A percentile compares a stretch with the other conserved stretches of the same genome.
Evolutionary conservation across 1,140 invertebrate genomes (phyloP).

Genomic region (Acromyrmex echinatior): DNA sequence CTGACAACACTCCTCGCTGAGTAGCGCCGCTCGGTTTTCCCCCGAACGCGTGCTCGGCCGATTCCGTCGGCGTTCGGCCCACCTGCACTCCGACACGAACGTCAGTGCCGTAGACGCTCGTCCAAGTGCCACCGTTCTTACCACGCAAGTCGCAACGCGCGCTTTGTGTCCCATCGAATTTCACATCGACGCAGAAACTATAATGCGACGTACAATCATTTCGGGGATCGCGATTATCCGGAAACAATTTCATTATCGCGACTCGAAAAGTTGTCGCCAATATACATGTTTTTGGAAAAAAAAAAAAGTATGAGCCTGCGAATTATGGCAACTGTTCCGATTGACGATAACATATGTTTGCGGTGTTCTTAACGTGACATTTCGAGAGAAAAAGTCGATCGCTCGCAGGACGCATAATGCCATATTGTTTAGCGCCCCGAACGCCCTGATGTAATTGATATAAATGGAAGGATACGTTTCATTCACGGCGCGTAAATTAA

Average conservation of each 20-base stretch:
- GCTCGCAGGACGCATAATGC: conserved; percentile 59
- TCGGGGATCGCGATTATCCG: background rate
- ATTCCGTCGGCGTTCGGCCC: conserved; percentile 79
- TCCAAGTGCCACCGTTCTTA: background rate
- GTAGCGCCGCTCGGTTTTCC: conserved; percentile 82
- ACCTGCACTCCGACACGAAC: conserved; percentile 83
- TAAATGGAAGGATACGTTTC: conserved; percentile 66
- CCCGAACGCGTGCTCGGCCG: conserved; percentile 76
- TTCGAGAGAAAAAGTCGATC: conserved; percentile 64
- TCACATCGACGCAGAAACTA: background rate
- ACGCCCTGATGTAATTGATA: conserved; percentile 50
- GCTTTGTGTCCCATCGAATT: conserved; percentile 29
- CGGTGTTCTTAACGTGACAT: conserved; percentile 16
- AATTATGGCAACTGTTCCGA: background rate
- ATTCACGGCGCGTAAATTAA: conserved; percentile 75
- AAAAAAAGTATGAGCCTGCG: no score
- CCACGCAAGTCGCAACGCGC: background rate
- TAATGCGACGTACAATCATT: background rate
- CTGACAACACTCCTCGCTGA: conserved; percentile 83
- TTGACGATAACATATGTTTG: conserved; percentile 29
- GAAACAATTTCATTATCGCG: background rate
- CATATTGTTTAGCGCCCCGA: conserved; percentile 68
- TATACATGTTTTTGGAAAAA: no score
- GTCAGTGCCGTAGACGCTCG: conserved; percentile 70
- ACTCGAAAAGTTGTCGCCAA: background rate